Evolutionary conservation across 2,888 invertebrate genomes (phyloP), one percentile per base, ranked within the genome.

Genomic region (Bhutanitis thaidina): DNA sequence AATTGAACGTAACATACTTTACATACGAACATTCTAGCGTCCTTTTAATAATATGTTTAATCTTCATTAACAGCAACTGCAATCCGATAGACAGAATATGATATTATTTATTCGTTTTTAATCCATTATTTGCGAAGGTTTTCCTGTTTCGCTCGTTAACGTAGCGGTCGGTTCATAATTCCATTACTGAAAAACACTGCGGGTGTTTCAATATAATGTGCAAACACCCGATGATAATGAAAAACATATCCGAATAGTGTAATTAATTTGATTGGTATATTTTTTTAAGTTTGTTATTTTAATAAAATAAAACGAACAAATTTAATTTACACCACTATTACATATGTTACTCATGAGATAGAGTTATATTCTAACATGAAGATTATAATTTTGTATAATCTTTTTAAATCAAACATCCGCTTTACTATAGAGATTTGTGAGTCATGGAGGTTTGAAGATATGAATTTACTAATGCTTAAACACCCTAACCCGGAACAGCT

Each of bases 131-230:
- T 51, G 46, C 41, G 30, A 35, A 37, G 46, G 41, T 46, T 46
- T 40, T 32, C 43, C 30, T 32, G 46, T 36, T 41, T 25, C 47
- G 57, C 61, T 64, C 62, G 64, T 64, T 66, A 61, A 53, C 49
- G 52, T 54, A 39, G 50, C 59, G 51, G 53, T 59, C 53, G 56
- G 53, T 45, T 52, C 57, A 61, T 65, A 61, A 70, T 65, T 70
- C 65, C 62, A 67, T 71, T 64, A 69, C 64, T 60, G 59, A 60
- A 65, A 62, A 66, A 70, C 62, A 64, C 55, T 60, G 53, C 25
- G 41, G 41, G 41, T 41, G 37, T 46, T 51, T 41, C 41, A 37
- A 51, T 46, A 43, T 41, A 46, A 46, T 40, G 36, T 36, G 45
- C 46, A 40, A 51, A 51, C 46, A 41, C 15, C 36, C 51, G 41